These are phyloP conservation scores for Pterois miles DNA, from an alignment of 2,797 vertebrate species.

Conservation along the genomic window DNA sequence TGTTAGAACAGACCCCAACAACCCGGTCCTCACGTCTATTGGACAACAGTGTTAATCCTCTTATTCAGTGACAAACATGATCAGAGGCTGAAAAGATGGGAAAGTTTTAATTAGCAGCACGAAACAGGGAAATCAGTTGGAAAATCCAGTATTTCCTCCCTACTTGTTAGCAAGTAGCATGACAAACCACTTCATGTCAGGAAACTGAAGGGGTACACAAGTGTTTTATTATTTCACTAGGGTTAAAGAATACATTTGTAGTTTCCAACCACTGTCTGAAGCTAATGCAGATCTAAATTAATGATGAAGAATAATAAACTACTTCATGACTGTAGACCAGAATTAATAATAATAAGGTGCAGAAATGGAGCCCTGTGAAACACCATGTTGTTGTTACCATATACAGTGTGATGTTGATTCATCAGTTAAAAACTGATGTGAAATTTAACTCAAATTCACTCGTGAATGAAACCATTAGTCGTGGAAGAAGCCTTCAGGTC, in stretches of 20 bases:
- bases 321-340: background rate
- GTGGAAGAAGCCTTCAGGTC: background rate
- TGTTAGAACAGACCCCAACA: slow-evolving; percentile 47
- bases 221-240: background rate
- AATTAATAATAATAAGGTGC: background rate
- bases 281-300: background rate
- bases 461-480: background rate
- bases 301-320: background rate
- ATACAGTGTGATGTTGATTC: background rate
- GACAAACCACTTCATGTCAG: background rate
- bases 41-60: slow-evolving; percentile 49
- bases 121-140: background rate
- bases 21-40: slow-evolving; percentile 35
- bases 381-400: background rate
- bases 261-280: background rate
- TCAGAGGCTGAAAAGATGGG: background rate
- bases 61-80: slow-evolving; percentile 7
- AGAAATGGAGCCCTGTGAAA: background rate
- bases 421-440: background rate
- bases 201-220: background rate
- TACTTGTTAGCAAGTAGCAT: background rate
- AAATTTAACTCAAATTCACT: background rate
- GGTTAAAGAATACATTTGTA: background rate
- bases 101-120: slow-evolving; percentile 27
- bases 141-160: background rate